Conservation (phyloP, 2,888 invertebrate species). For the Epistrophe eligans region DNA sequence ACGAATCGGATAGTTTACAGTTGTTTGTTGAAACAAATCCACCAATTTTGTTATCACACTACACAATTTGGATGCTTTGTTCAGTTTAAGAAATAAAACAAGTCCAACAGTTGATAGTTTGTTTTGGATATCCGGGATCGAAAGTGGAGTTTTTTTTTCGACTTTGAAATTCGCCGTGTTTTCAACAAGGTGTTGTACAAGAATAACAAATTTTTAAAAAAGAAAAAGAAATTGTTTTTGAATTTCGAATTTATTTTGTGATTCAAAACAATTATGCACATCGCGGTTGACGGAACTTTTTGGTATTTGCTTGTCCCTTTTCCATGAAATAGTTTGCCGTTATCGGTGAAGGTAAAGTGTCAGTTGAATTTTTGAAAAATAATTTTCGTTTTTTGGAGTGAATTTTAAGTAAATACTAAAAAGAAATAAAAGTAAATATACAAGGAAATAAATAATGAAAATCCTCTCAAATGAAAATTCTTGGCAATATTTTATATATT, state of each 20-base stretch:
- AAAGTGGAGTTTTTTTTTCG: background rate
- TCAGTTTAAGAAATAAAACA: background rate
- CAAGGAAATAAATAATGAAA: slow-evolving; percentile 3
- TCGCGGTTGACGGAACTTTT: too few relatives aligned
- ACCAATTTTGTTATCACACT: background rate
- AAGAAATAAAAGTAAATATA: background rate
- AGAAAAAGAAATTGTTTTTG: background rate
- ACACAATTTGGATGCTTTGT: background rate
- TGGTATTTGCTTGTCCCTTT: too few relatives aligned
- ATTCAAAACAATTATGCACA: background rate
- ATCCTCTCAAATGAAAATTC: slow-evolving; percentile 1
- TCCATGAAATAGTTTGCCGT: background rate
- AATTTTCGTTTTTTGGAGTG: background rate
- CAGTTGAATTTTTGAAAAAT: slow-evolving; percentile 4
- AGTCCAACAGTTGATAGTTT: background rate
- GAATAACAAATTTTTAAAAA: background rate
- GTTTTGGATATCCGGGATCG: background rate
- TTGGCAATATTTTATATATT: slow-evolving; percentile 50
- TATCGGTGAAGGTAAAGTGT: slow-evolving; percentile 1
- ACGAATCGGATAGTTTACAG: background rate
- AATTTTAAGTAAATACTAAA: background rate
- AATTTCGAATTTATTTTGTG: slow-evolving; percentile 1
- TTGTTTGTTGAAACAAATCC: background rate
- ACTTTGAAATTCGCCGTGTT: background rate
- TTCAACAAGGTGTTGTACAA: background rate